Percentiles rank a stretch among this genome's conserved stretches.
These are phyloP conservation scores for Anas flavirostris DNA, from an alignment of 2,797 vertebrate genomes.

Conservation along the genomic window DNA sequence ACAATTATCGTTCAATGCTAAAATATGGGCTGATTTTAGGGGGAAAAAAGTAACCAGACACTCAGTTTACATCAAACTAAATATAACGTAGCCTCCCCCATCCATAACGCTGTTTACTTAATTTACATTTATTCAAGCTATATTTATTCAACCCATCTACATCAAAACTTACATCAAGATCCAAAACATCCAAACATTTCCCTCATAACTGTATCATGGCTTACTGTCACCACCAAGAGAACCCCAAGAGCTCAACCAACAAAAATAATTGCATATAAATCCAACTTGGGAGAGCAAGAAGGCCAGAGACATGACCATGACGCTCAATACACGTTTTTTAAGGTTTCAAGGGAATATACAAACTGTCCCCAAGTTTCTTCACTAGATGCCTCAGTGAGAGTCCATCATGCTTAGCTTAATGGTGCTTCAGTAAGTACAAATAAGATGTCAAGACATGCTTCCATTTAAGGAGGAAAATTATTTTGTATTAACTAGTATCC, in stretches of 20 bases:
- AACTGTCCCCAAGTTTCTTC: neutral
- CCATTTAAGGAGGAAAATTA: neutral
- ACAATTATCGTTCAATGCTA: neutral
- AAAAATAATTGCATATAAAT: neutral
- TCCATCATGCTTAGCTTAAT: neutral
- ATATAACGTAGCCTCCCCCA: neutral
- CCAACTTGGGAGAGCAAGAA: neutral
- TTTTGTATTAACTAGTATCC: neutral
- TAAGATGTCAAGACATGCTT: neutral
- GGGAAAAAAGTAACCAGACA: neutral
- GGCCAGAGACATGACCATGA: neutral
- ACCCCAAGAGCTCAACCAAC: neutral
- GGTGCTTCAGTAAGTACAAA: neutral
- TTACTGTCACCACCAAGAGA: neutral
- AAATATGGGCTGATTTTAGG: neutral
- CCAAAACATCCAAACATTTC: neutral
- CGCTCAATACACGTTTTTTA: neutral
- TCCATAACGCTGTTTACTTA: neutral
- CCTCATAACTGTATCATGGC: neutral
- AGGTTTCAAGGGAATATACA: neutral
- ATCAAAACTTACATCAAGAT: neutral
- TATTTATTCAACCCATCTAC: neutral
- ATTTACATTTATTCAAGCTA: neutral
- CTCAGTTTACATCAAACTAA: neutral
- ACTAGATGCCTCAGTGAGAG: neutral